Evolutionary conservation across 2,797 vertebrate genomes (phyloP).

Genomic region (Eutrigla gurnardus): DNA sequence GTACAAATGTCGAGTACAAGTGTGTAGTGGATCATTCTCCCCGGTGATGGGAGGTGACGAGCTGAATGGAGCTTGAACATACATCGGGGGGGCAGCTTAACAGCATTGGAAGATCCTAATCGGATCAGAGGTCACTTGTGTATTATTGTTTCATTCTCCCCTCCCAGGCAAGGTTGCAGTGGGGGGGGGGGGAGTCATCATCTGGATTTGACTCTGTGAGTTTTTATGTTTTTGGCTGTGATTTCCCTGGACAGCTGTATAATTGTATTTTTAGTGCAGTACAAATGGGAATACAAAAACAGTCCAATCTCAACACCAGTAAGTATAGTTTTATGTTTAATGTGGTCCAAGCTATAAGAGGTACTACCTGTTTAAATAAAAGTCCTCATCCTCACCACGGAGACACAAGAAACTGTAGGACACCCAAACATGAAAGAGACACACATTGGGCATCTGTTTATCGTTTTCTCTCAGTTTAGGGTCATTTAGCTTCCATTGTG

Average conservation of each 20-base stretch:
- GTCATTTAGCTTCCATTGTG: not conserved
- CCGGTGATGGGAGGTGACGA: slow-evolving; percentile 54
- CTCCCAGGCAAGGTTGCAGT: slow-evolving; percentile 45
- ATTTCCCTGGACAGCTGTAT: not conserved
- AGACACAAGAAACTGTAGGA: not conserved
- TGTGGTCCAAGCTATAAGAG: not conserved
- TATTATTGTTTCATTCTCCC: slow-evolving; percentile 49
- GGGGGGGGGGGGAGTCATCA: slow-evolving; percentile 52
- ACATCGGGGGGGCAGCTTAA: slow-evolving; percentile 68
- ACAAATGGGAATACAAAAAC: slow-evolving; percentile 7
- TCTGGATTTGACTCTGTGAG: slow-evolving; percentile 64
- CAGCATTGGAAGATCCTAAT: slow-evolving; percentile 79
- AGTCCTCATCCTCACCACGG: not conserved
- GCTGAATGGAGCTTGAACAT: slow-evolving; percentile 65
- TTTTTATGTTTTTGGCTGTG: slow-evolving; percentile 24
- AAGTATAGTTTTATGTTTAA: slow-evolving; percentile 5
- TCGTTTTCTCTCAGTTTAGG: not conserved
- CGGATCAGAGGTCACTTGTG: slow-evolving; percentile 78
- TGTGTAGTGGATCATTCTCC: slow-evolving; percentile 51
- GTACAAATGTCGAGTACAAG: slow-evolving; percentile 10
- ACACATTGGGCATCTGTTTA: not conserved
- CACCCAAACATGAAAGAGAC: no score
- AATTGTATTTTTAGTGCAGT: slow-evolving; percentile 4
- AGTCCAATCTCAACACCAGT: slow-evolving; percentile 8
- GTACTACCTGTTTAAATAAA: slow-evolving; percentile 6